phyloP scores from a whole-genome alignment of 2,113 vertebrate species.

The Marmota flaviventris region DNA sequence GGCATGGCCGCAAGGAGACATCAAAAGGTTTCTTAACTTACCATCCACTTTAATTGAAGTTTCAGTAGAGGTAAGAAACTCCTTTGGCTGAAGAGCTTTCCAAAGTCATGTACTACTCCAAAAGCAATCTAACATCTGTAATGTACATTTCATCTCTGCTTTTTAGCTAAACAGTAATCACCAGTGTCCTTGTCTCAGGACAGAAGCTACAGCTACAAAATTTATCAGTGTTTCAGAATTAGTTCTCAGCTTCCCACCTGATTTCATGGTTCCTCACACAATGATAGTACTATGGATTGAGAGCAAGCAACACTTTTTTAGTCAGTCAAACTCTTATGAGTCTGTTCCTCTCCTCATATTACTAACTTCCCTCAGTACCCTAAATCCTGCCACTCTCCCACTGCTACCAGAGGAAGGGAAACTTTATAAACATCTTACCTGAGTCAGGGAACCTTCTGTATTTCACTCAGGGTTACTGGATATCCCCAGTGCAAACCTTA shows the following conservation, averaged over 20 bases:
- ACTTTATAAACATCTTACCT: background rate
- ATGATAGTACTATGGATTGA: background rate
- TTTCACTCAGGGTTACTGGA: background rate
- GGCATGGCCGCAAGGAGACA: background rate
- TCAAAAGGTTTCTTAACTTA: too few relatives aligned
- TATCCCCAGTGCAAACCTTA: background rate
- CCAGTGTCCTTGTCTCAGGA: background rate
- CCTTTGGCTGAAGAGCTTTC: too few relatives aligned
- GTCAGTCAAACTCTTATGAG: background rate
- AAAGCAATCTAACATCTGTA: too few relatives aligned
- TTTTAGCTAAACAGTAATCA: too few relatives aligned
- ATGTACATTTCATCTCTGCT: too few relatives aligned
- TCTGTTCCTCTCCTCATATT: background rate
- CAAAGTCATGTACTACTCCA: too few relatives aligned
- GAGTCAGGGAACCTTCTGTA: background rate
- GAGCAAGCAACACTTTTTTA: background rate
- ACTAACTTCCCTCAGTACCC: background rate
- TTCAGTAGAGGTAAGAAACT: too few relatives aligned
- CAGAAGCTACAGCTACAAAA: background rate
- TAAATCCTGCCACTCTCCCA: background rate
- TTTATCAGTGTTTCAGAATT: background rate
- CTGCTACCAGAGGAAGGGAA: background rate
- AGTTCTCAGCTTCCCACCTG: background rate
- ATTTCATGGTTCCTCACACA: background rate
- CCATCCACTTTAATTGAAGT: too few relatives aligned